Evolutionary conservation across 1,140 invertebrate species (phyloP).

Genomic region (Vanessa tameamea): DNA sequence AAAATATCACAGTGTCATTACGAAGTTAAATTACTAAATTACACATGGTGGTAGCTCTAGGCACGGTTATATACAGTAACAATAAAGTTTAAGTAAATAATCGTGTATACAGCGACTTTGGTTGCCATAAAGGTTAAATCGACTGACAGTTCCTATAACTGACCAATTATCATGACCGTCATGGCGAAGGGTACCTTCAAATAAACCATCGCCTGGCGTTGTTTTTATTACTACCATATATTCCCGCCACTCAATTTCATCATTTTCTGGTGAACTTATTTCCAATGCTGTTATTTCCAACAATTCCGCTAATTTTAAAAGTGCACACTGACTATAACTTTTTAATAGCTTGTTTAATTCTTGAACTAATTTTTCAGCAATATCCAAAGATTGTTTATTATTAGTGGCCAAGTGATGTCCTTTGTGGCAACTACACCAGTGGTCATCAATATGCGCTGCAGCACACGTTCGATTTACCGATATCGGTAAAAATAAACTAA

Average conservation of each 20-base stretch:
- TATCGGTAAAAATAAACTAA: slow-evolving; percentile 88
- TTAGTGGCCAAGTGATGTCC: slow-evolving; percentile 72
- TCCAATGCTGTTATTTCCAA: slow-evolving; percentile 79
- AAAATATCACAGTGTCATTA: too few species aligned
- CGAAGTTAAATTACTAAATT: too few species aligned
- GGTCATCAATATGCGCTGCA: slow-evolving; percentile 86
- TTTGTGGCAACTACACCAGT: slow-evolving; percentile 91
- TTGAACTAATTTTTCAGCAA: slow-evolving; percentile 81
- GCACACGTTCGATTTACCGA: slow-evolving; percentile 86
- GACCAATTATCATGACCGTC: slow-evolving; percentile 56
- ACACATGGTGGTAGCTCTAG: too few species aligned
- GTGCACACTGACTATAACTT: slow-evolving; percentile 83
- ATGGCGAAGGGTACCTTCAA: slow-evolving; percentile 86
- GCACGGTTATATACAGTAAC: slow-evolving; percentile 82
- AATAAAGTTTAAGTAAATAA: slow-evolving; percentile 88
- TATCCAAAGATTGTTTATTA: slow-evolving; percentile 73
- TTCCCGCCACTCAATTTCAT: slow-evolving; percentile 78
- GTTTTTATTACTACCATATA: slow-evolving; percentile 85
- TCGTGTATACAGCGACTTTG: slow-evolving; percentile 89
- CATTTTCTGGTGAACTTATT: slow-evolving; percentile 52
- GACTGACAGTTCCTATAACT: slow-evolving; percentile 85
- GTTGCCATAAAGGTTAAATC: slow-evolving; percentile 89
- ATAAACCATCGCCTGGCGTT: slow-evolving; percentile 85
- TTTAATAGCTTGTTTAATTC: slow-evolving; percentile 84
- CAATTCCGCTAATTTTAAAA: slow-evolving; percentile 80